Percentiles rank a stretch among this genome's conserved stretches.
These are phyloP conservation scores for Halcyon malimbica DNA, from an alignment of 2,113 vertebrate species.

Conservation along the genomic window DNA sequence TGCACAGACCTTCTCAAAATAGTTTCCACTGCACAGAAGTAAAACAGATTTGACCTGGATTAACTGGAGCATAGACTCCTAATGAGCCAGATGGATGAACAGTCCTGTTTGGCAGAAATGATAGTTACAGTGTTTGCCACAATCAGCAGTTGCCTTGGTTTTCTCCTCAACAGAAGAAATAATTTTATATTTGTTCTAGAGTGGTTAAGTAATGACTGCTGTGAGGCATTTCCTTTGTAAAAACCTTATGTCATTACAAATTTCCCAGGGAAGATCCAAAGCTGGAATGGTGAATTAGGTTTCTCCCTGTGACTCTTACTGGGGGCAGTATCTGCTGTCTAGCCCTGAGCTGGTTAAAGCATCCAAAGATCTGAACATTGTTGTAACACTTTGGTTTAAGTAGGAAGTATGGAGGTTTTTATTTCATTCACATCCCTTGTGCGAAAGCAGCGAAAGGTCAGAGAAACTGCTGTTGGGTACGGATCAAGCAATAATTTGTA, in stretches of 20 bases:
- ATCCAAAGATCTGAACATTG: background rate
- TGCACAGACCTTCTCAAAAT: background rate
- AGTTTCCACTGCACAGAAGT: slow-evolving; percentile 14
- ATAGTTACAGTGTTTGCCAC: background rate
- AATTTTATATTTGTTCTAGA: background rate
- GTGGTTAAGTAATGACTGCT: background rate
- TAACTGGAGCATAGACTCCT: slow-evolving; percentile 6
- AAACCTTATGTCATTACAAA: fast-evolving
- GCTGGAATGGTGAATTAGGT: background rate
- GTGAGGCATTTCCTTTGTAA: background rate
- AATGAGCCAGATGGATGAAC: slow-evolving; percentile 38
- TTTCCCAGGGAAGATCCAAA: background rate
- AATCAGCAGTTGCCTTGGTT: background rate
- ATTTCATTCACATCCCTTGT: background rate
- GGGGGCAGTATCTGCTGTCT: background rate
- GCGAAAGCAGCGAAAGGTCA: background rate
- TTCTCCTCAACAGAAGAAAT: background rate
- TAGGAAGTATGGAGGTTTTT: background rate
- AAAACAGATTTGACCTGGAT: slow-evolving; percentile 48
- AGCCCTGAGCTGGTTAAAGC: background rate
- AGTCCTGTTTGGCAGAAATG: background rate
- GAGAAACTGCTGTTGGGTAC: background rate
- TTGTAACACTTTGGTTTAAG: background rate
- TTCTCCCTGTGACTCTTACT: background rate
- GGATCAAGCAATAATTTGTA: background rate